Evolutionary conservation across 2,113 vertebrate genomes (phyloP), one percentile per base, ranked within the genome.

Genomic region (Cynocephalus volans): DNA sequence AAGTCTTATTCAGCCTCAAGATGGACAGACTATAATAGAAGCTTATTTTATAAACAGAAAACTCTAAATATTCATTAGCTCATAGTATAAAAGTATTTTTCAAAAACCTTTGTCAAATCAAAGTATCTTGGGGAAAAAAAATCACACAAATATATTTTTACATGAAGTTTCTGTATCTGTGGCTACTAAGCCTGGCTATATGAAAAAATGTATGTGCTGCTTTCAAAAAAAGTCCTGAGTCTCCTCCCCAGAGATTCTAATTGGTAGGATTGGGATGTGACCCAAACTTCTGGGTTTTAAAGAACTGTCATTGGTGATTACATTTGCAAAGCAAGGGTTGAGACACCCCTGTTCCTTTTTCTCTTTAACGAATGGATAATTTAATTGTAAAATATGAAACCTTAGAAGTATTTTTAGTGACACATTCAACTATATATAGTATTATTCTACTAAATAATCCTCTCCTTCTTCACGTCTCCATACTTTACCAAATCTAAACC

Each of bases 351-450:
- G 17, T 10, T 60, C 31, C 85, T 64, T 33, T 64, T 90, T 67
- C 19, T 90, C 24, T 24, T 89, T 76, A 76, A 80, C 45, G 36
- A 33, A 21, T 31, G 6, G 19, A 81, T 79, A 58, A 93, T 73
- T 21, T 88, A 76, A 90, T 58, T 89, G 26, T 72, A 23, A 93
- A 91, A 73, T 31, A 41, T 76, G 36, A 93, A 92, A 60, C 56
- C 21, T 88, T 81, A 60, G 36, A 67, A 95, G 64, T 17, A 69
- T 67, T 60, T 90, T 96, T 84, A 83, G 41, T 50, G 64, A 56
- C 6, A 79, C 19, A 70, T 72, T 56, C 58, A 96, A 72, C 26
- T 41, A 54, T 23, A 56, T 33, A 1, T 52, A 36, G 23, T 13
- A 58, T 72, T 11, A 83, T 93, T 96, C 83, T 84, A 6, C 33